These are phyloP conservation scores for Neotoma lepida DNA, from an alignment of 2,113 vertebrate species.

Conservation along the genomic window DNA sequence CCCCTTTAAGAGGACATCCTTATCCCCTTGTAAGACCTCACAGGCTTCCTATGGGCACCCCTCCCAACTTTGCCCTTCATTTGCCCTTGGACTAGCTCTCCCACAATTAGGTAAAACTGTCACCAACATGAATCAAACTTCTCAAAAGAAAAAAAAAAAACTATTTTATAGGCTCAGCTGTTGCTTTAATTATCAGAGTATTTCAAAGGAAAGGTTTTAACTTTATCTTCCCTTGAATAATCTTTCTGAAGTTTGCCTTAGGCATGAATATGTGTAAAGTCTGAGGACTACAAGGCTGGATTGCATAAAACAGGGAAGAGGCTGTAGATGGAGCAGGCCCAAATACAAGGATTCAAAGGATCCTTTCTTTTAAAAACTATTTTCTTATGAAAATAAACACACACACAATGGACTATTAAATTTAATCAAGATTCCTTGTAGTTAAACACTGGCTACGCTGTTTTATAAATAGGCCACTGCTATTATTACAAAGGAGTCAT, in stretches of 20 bases:
- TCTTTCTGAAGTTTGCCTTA: constrained; percentile 59
- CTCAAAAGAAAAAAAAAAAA: constrained; percentile 26
- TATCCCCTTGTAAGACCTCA: neutral
- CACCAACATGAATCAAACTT: constrained; percentile 9
- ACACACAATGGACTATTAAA: constrained; percentile 53
- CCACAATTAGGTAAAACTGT: constrained; percentile 57
- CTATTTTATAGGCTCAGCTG: constrained; percentile 22
- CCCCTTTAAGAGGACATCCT: neutral
- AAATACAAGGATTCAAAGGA: constrained; percentile 52
- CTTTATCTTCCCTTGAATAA: constrained; percentile 67
- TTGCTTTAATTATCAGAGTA: constrained; percentile 67
- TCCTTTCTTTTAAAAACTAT: constrained; percentile 67
- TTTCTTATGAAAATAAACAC: constrained; percentile 69
- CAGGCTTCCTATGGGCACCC: neutral
- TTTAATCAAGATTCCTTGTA: constrained; percentile 52
- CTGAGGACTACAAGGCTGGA: neutral
- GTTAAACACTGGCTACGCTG: constrained; percentile 56
- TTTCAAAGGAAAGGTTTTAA: constrained; percentile 70
- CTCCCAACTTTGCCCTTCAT: neutral
- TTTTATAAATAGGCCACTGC: constrained; percentile 71
- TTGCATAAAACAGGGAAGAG: constrained; percentile 3
- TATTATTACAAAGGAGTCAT: constrained; percentile 55
- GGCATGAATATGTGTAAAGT: neutral
- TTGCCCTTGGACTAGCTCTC: constrained; percentile 46
- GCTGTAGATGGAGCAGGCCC: neutral